Evolutionary conservation across 2,797 vertebrate genomes (phyloP).

Genomic region (Borostomias antarcticus): DNA sequence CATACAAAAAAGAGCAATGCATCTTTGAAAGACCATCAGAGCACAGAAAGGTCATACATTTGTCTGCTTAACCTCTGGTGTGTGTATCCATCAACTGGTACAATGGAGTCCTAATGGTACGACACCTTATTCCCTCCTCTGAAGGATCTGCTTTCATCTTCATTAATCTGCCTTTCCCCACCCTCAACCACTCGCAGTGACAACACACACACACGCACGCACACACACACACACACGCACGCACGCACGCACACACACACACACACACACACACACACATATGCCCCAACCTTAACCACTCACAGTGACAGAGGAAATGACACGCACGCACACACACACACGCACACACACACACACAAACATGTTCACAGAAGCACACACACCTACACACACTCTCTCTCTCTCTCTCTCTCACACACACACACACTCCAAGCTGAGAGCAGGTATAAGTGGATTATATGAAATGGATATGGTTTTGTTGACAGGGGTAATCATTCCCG

Average conservation of each 20-base stretch:
- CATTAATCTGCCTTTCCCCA: neutral
- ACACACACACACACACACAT: constrained; percentile 2
- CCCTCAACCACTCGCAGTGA: constrained; percentile 5
- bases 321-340: neutral
- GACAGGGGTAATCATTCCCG: neutral
- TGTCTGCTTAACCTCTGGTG: neutral
- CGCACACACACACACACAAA: neutral
- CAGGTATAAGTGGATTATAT: constrained; percentile 12
- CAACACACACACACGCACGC: neutral
- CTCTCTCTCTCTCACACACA: neutral
- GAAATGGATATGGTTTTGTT: constrained; percentile 8
- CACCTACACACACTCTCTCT: neutral
- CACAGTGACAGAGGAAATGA: constrained; percentile 1
- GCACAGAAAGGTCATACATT: no score
- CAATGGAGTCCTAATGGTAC: neutral
- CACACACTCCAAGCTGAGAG: neutral
- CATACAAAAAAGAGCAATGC: neutral
- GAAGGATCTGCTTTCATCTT: neutral
- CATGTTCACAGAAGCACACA: neutral
- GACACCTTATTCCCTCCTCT: neutral
- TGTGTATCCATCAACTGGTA: neutral
- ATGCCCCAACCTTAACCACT: constrained; percentile 14
- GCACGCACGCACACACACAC: constrained; percentile 7
- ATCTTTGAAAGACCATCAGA: neutral
- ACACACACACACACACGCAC: neutral